Evolutionary conservation across 1,140 invertebrate species (phyloP).

Genomic region (Odontomachus brunneus): DNA sequence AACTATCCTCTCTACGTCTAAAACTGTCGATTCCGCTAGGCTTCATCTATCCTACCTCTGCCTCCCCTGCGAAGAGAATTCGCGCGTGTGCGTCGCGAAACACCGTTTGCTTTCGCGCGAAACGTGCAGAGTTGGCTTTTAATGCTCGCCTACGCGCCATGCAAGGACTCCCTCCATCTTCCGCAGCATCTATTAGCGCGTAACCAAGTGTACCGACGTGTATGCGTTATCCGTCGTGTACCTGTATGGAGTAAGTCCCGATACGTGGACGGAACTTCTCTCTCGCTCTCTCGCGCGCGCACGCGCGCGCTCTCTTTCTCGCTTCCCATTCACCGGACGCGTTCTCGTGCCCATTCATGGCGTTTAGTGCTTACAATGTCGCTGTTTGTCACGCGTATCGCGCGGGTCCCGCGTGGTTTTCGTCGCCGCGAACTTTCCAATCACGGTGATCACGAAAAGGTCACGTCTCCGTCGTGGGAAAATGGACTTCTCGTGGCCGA

Average conservation of each 20-base stretch:
- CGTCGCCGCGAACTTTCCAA: constrained; percentile 18
- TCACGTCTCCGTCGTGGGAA: not conserved
- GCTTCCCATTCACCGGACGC: constrained; percentile 76
- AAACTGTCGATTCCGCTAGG: no score
- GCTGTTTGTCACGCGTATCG: constrained; percentile 56
- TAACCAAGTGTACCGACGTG: constrained; percentile 52
- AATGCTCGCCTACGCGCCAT: not conserved
- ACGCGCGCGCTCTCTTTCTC: constrained; percentile 39
- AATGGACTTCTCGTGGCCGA: not conserved
- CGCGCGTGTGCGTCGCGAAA: no score
- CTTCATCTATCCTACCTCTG: no score
- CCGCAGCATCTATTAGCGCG: constrained; percentile 40
- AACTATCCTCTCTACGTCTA: no score
- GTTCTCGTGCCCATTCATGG: constrained; percentile 78
- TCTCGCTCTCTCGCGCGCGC: constrained; percentile 44
- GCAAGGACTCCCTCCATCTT: constrained; percentile 31
- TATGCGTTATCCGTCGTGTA: constrained; percentile 57
- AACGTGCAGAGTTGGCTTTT: not conserved
- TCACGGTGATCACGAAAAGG: not conserved
- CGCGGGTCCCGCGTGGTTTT: not conserved
- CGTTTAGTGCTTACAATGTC: constrained; percentile 64
- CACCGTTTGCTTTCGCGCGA: not conserved
- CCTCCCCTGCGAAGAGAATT: no score
- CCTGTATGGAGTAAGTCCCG: constrained; percentile 35
- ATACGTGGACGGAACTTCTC: constrained; percentile 72